Conservation (phyloP, 2,113 vertebrate species). For the Serinus canaria region DNA sequence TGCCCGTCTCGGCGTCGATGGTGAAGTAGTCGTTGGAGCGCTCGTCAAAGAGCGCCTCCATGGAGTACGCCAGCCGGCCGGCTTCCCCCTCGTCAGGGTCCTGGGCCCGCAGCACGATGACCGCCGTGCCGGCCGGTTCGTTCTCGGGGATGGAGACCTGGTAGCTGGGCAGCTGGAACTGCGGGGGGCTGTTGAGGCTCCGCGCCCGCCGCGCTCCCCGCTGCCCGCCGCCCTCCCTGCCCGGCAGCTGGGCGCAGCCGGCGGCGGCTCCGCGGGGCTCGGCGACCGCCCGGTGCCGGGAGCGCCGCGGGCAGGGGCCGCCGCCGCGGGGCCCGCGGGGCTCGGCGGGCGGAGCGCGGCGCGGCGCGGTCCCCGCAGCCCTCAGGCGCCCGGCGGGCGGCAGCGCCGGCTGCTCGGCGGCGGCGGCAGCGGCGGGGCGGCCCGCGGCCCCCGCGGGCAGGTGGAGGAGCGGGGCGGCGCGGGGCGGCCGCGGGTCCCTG, state of each 20-base stretch:
- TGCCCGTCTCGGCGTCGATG: constrained; percentile 84
- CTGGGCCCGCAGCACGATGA: constrained; percentile 87
- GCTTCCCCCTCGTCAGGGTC: constrained; percentile 89
- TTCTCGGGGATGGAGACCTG: constrained; percentile 94
- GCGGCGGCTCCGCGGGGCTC: not conserved
- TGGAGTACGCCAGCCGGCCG: constrained; percentile 86
- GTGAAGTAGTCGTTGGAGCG: constrained; percentile 88
- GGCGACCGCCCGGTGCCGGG: too few relatives aligned
- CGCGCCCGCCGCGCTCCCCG: constrained; percentile 59
- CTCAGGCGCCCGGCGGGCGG: too few relatives aligned
- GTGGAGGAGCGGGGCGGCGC: too few relatives aligned
- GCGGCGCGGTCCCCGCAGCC: too few relatives aligned
- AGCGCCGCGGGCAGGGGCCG: too few relatives aligned
- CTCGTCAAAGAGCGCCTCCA: constrained; percentile 91
- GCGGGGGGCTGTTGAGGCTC: constrained; percentile 78
- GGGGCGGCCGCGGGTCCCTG: too few relatives aligned
- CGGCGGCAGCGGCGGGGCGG: too few relatives aligned
- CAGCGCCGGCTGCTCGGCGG: too few relatives aligned
- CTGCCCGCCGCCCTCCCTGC: not conserved
- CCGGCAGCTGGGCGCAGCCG: not conserved
- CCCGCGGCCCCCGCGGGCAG: too few relatives aligned
- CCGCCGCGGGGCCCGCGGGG: too few relatives aligned
- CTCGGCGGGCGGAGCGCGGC: too few relatives aligned
- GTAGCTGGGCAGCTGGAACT: constrained; percentile 91
- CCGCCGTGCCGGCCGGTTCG: constrained; percentile 83